phyloP scores from a whole-genome alignment of 1,140 invertebrate species.

The Latrodectus geometricus region DNA sequence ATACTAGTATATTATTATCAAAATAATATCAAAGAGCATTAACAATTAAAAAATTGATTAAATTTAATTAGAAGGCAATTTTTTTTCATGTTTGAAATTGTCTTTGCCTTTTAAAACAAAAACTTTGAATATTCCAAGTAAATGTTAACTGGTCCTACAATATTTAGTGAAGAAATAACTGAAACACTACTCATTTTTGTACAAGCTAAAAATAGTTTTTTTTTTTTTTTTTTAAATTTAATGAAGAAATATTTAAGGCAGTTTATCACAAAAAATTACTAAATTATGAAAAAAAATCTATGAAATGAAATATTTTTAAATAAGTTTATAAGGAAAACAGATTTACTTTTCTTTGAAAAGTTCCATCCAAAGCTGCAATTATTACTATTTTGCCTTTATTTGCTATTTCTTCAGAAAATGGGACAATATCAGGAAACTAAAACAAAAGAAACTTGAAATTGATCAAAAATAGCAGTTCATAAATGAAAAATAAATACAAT shows the following conservation, averaged over 20 bases:
- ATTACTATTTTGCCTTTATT: constrained; percentile 76
- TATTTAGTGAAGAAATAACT: no score
- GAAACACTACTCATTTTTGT: no score
- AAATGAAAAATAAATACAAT: background rate
- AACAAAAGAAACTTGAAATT: constrained; percentile 63
- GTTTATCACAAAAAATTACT: background rate
- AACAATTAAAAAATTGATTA: no score
- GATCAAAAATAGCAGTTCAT: background rate
- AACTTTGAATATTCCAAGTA: no score
- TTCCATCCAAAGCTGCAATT: constrained; percentile 77
- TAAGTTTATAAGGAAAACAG: background rate
- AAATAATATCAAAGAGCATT: no score
- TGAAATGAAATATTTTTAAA: background rate
- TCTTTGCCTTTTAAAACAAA: no score
- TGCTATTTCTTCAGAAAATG: constrained; percentile 74
- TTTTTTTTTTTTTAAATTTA: background rate
- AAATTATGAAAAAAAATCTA: background rate
- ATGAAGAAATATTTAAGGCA: background rate
- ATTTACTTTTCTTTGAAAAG: constrained; percentile 73
- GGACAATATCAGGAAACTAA: constrained; percentile 75
- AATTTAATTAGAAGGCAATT: no score
- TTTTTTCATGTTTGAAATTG: no score
- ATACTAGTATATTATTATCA: no score
- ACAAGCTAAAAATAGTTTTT: background rate
- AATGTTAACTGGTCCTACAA: no score